Percentiles rank a stretch among this genome's conserved stretches.
Conservation (phyloP, 2,113 vertebrate genomes). For the Mandrillus leucophaeus region DNA sequence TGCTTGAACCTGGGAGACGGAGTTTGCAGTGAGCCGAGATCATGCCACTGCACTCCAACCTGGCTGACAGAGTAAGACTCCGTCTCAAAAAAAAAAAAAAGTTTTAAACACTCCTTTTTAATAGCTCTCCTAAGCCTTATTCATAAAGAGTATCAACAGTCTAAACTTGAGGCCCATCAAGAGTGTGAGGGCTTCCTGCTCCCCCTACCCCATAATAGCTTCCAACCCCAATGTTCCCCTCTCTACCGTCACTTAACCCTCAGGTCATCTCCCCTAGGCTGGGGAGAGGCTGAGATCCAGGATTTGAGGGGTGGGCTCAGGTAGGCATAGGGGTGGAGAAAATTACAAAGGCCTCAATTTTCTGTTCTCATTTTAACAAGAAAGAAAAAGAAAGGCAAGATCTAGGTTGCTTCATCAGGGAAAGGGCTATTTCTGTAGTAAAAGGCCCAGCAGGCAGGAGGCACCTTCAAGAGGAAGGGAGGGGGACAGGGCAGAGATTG, state of each 20-base stretch:
- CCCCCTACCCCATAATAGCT: background rate
- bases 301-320: background rate
- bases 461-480: slow-evolving; percentile 85
- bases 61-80: background rate
- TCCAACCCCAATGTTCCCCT: background rate
- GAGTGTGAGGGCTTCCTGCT: background rate
- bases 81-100: background rate
- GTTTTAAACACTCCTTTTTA: background rate
- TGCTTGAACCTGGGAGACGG: too few species aligned
- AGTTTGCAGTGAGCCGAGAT: background rate
- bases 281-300: background rate
- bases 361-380: slow-evolving; percentile 80
- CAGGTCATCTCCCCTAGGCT: background rate
- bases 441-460: slow-evolving; percentile 86
- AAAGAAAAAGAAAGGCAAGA: slow-evolving; percentile 57
- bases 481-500: background rate
- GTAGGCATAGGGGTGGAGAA: background rate
- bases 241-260: background rate
- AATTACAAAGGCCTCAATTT: slow-evolving; percentile 39
- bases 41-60: background rate
- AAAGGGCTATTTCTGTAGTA: slow-evolving; percentile 90
- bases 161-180: background rate
- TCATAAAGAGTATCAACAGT: background rate
- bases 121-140: background rate
- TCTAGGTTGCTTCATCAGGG: slow-evolving; percentile 91